Evolutionary conservation across 2,888 invertebrate species (phyloP).

Genomic region (Caenorhabditis sp.): DNA sequence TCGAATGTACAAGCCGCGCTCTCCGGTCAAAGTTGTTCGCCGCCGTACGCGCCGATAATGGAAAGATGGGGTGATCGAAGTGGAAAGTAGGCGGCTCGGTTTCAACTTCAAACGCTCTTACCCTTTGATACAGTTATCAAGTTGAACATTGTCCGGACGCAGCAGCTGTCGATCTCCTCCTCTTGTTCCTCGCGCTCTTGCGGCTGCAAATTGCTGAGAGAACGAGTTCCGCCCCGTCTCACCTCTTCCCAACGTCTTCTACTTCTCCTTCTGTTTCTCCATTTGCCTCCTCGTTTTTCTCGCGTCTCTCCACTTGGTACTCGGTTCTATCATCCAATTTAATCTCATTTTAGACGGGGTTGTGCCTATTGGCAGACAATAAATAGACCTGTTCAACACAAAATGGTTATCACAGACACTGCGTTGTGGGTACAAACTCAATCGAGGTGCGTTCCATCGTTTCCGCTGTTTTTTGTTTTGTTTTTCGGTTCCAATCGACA

Average conservation of each 20-base stretch:
- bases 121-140: slow-evolving; percentile 16
- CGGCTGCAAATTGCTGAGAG: slow-evolving; percentile 8
- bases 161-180: neutral
- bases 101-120: slow-evolving; percentile 23
- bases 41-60: neutral
- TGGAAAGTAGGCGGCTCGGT: slow-evolving; percentile 27
- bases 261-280: neutral
- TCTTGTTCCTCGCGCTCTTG: too few species aligned
- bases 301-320: slow-evolving; percentile 15
- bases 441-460: slow-evolving; percentile 60
- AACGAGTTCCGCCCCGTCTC: slow-evolving; percentile 48
- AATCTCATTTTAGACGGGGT: slow-evolving; percentile 49
- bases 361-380: slow-evolving; percentile 22
- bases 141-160: slow-evolving; percentile 15
- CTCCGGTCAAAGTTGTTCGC: slow-evolving; percentile 50
- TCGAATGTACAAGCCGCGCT: slow-evolving; percentile 26
- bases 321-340: slow-evolving; percentile 36
- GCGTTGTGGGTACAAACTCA: slow-evolving; percentile 67
- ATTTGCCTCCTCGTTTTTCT: slow-evolving; percentile 8
- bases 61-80: slow-evolving; percentile 56
- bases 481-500: slow-evolving; percentile 12
- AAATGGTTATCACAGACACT: slow-evolving; percentile 71
- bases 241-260: slow-evolving; percentile 5
- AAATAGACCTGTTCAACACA: slow-evolving; percentile 37
- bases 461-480: slow-evolving; percentile 15